These are phyloP conservation scores for Petroica traversi DNA, from an alignment of 2,113 vertebrate genomes.

Conservation along the genomic window DNA sequence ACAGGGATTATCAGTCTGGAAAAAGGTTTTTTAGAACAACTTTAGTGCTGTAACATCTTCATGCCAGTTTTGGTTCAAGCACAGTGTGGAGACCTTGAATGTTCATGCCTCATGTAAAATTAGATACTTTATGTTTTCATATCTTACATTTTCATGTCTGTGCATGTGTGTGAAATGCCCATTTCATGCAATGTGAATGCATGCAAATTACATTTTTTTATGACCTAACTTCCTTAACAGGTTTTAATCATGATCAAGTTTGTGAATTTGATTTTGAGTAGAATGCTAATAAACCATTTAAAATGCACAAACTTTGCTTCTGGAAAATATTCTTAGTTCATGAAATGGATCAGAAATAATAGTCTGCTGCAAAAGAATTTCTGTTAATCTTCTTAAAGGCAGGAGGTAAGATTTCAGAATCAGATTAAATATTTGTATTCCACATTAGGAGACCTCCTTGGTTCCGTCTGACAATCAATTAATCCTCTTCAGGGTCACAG, in stretches of 20 bases:
- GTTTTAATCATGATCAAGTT: not conserved
- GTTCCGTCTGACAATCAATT: conserved; percentile 26
- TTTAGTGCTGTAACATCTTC: not conserved
- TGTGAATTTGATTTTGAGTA: not conserved
- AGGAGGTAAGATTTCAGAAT: conserved; percentile 55
- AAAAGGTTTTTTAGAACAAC: not conserved
- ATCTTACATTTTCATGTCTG: not conserved
- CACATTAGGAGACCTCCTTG: not conserved
- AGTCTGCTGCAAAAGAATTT: conserved; percentile 15
- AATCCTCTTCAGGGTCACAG: not conserved
- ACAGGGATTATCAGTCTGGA: not conserved
- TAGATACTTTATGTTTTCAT: not conserved
- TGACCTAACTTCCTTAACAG: not conserved
- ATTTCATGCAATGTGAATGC: not conserved
- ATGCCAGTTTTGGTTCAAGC: not conserved
- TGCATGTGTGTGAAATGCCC: not conserved
- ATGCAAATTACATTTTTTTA: not conserved
- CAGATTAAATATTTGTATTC: conserved; percentile 53
- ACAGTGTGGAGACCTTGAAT: not conserved
- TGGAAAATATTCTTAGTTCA: not conserved
- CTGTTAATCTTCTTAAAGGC: conserved; percentile 38
- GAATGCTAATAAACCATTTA: not conserved
- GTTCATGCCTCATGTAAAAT: not conserved
- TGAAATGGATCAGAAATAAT: conserved; percentile 26
- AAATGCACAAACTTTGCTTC: not conserved